phyloP scores from a whole-genome alignment of 2,113 vertebrate species.

The Syngnathus typhle region DNA sequence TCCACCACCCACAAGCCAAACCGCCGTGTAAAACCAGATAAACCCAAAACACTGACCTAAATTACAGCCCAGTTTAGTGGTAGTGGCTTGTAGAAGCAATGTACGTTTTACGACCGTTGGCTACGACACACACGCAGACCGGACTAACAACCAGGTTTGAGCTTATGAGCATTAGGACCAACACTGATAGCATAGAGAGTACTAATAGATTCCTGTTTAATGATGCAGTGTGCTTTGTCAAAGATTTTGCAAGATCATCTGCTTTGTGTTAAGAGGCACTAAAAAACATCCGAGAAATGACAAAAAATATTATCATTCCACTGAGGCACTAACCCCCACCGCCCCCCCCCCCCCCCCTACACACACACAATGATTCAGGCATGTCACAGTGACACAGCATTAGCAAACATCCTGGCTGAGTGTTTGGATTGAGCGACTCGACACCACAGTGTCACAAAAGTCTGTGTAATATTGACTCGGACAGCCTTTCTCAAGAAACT shows the following conservation, averaged over 20 bases:
- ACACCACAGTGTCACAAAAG: conserved; percentile 32
- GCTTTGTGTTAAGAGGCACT: conserved; percentile 10
- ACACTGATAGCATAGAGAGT: background rate
- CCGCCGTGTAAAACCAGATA: conserved; percentile 34
- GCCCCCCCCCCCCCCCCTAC: too few relatives aligned
- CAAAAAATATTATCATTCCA: conserved; percentile 31
- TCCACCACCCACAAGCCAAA: conserved; percentile 44
- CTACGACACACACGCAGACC: conserved; percentile 29
- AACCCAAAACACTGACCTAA: conserved; percentile 50
- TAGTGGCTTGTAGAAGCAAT: conserved; percentile 27
- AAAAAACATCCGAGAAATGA: conserved; percentile 28
- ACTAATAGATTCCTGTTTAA: background rate
- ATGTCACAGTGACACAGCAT: conserved; percentile 52
- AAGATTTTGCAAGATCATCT: conserved; percentile 9
- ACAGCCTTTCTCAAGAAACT: conserved; percentile 22
- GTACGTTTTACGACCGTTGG: conserved; percentile 18
- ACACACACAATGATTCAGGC: conserved; percentile 32
- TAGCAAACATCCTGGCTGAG: conserved; percentile 22
- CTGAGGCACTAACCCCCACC: background rate
- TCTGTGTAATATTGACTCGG: conserved; percentile 32
- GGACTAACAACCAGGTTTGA: background rate
- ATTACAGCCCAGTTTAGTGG: conserved; percentile 48
- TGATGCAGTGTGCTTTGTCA: conserved; percentile 10
- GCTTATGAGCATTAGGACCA: background rate
- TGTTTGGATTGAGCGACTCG: conserved; percentile 31